Evolutionary conservation across 1,140 invertebrate species (phyloP), one percentile per base, ranked within the genome.

Genomic region (Drosophila trapezifrons): DNA sequence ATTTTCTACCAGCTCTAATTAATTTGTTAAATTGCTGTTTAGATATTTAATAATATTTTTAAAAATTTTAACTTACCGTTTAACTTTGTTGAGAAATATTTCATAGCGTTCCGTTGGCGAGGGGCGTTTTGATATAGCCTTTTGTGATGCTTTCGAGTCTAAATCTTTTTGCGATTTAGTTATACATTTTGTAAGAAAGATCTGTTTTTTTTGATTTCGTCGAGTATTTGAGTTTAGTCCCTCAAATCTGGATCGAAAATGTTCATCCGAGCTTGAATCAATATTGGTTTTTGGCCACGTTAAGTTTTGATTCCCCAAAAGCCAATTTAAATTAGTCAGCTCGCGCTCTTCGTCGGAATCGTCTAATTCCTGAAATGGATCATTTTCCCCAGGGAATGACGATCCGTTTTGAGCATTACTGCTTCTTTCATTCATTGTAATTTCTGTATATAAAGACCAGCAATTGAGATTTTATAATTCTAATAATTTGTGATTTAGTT

Each of bases 241-340:
- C 18, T 29, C 18, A 18, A 13, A 5, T 7, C 12, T 7, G 45
- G 17, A 13, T 15, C 29, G 32, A 13, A 35, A 32, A 17, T 22
- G 37, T 17, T 89, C 84, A 15, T 60, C 54, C 2, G 42, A 38
- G 13, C 27, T 67, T 1, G 4, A 32, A 22, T 80, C 71, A 37
- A 79, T 81, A 43, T 79, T 81, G 22, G 69, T 75, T 45, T 75
- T 78, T 47, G 86, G 69, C 86, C 89, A 90, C n/a, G 66, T 72
- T 29, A 90, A 43, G 18, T 65, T 90, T 45, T 92, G 77, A 51
- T 92, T 92, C 15, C 82, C 46, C 2, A 92, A 27, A 7, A 92
- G 63, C 91, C 91, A 92, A 18, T 82, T 90, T 25, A 92, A 57
- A 52, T 90, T 92, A 0, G 91, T 92, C 15, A 92, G 17, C 22